phyloP scores from a whole-genome alignment of 2,888 invertebrate genomes.

The Pachliopta kotzebuea region DNA sequence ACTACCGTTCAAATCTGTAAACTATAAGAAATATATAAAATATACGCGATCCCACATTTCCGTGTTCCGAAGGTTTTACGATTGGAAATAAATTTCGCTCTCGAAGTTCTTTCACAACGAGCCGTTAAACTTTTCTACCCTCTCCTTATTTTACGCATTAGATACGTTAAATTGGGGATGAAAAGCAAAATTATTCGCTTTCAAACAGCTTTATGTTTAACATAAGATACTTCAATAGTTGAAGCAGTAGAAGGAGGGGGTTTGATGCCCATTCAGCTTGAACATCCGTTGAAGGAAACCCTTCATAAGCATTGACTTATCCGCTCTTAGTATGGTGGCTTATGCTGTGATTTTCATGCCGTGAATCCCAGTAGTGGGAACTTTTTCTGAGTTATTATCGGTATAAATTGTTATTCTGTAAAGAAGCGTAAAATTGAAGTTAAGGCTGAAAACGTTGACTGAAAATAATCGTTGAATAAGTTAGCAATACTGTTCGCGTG shows the following conservation, averaged over 20 bases:
- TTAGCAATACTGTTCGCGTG: not conserved
- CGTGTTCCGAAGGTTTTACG: not conserved
- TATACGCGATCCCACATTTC: not conserved
- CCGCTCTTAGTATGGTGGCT: too few relatives aligned
- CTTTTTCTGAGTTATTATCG: too few relatives aligned
- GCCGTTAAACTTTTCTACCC: not conserved
- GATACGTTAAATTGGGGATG: not conserved
- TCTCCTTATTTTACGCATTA: not conserved
- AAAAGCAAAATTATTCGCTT: not conserved
- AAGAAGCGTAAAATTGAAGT: not conserved
- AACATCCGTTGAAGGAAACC: too few relatives aligned
- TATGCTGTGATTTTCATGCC: too few relatives aligned
- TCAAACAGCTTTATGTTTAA: not conserved
- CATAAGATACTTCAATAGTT: too few relatives aligned
- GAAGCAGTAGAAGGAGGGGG: too few relatives aligned
- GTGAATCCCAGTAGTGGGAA: too few relatives aligned
- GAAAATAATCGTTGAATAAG: conserved; percentile 1
- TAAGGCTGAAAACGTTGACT: not conserved
- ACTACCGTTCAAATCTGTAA: too few relatives aligned
- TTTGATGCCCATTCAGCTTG: too few relatives aligned
- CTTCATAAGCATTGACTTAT: too few relatives aligned
- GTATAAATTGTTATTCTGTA: not conserved
- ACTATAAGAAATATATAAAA: not conserved
- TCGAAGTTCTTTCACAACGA: not conserved
- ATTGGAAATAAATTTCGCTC: not conserved